Evolutionary conservation across 2,113 vertebrate genomes (phyloP).

Genomic region (Xenus cinereus): DNA sequence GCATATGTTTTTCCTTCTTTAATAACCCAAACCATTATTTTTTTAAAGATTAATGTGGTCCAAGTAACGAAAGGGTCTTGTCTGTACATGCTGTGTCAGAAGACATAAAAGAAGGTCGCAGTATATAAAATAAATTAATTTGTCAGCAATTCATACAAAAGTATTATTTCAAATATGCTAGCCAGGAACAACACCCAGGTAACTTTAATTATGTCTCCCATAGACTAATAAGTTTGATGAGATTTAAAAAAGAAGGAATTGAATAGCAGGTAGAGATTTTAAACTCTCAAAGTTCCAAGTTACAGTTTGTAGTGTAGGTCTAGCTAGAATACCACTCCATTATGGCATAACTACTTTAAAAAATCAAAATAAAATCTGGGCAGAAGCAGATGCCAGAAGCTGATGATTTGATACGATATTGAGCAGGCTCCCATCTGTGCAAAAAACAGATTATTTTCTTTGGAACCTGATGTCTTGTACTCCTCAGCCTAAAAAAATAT

Average conservation of each 20-base stretch:
- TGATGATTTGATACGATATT: not conserved
- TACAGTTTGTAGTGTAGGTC: not conserved
- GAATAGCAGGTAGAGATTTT: not conserved
- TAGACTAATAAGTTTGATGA: not conserved
- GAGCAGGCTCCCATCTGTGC: not conserved
- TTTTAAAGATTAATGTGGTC: not conserved
- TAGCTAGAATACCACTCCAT: not conserved
- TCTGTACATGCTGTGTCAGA: not conserved
- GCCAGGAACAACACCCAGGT: not conserved
- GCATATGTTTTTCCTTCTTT: not conserved
- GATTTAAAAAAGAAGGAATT: not conserved
- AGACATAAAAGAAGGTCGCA: not conserved
- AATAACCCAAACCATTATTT: not conserved
- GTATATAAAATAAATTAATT: not conserved
- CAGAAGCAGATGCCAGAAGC: not conserved
- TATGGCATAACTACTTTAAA: not conserved
- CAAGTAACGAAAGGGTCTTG: not conserved
- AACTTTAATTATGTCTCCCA: not conserved
- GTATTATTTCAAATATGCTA: not conserved
- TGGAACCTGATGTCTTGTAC: not conserved
- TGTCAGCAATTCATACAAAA: not conserved
- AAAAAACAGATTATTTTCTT: not conserved
- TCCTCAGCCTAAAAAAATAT: not conserved
- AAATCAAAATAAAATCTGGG: not conserved
- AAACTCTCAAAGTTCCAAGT: not conserved